phyloP scores from a whole-genome alignment of 2,113 vertebrate genomes.

The Lanius collurio region DNA sequence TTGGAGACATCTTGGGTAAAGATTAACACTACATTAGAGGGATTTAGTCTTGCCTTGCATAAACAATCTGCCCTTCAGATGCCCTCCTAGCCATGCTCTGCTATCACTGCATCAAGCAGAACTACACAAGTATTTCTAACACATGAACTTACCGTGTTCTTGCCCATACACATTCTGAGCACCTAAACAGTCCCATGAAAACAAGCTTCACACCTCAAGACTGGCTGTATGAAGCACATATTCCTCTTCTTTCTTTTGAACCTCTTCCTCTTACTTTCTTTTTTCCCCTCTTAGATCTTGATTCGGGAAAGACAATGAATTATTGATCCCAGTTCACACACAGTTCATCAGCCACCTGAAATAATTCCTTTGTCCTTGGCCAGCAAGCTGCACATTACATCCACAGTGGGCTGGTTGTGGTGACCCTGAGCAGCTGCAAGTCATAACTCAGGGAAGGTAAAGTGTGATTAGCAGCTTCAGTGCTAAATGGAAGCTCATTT shows the following conservation, averaged over 20 bases:
- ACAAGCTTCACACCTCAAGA: neutral
- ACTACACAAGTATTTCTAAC: neutral
- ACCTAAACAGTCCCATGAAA: neutral
- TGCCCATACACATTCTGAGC: neutral
- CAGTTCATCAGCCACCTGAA: neutral
- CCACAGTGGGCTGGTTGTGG: neutral
- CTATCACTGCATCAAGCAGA: neutral
- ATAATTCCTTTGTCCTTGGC: neutral
- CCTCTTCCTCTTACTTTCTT: neutral
- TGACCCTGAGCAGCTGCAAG: neutral
- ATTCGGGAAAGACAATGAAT: neutral
- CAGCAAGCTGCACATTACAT: neutral
- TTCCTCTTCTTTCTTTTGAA: neutral
- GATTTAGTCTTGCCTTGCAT: neutral
- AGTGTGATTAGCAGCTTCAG: fast-evolving
- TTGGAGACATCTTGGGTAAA: neutral
- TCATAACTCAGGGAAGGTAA: neutral
- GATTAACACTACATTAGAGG: neutral
- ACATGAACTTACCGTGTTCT: neutral
- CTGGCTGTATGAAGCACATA: neutral
- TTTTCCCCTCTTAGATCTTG: neutral
- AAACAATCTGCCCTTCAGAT: neutral
- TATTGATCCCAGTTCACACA: neutral
- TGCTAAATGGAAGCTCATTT: neutral
- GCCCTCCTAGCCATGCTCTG: fast-evolving